Base-by-base conservation (phyloP, 2,113 vertebrate species). In the Zosterops borbonicus region DNA sequence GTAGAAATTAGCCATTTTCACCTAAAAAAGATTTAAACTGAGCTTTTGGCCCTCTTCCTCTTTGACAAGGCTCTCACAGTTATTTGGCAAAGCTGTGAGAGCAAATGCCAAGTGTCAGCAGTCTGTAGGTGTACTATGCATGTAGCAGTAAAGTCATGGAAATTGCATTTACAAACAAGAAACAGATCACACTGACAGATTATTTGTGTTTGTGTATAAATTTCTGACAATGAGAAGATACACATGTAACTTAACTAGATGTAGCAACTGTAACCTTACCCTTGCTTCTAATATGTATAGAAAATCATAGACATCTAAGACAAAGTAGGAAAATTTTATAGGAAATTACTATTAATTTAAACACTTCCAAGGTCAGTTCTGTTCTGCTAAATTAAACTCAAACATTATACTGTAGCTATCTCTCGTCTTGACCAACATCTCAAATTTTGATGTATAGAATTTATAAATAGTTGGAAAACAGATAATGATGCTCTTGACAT, bases 401-500 rank as follows among this genome's bases (percentile, higher is more conserved):
- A 75, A 63, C 11, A 44, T 63, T 70, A 28, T 47, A 24, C 1
- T 7, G 24, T 12, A 53, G 18, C 7, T 87, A 59, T 42, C 42
- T 56, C 7, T 79, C 55, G 33, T 65, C 7, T 44, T 59, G 27
- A 70, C 6, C 39, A 91, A 25, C 7, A 56, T 41, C 24, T 90
- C 31, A 60, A 75, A 73, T 75, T 41, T 71, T 73, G 7, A 59
- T 42, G 25, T 28, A 37, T 3, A 17, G 29, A 21, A 52, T 86
- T 60, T 64, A 21, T 25, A 65, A 77, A 56, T 23, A 74, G n/a
- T 31, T 53, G 8, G 52, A 2, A 67, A 71, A 41, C 6, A 71
- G 16, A 19, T 52, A 73, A 28, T 4, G 1, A 7, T 47, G 11
- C 12, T 82, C 28, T 82, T 2, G 0, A 1, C 12, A 29, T 14